Evolutionary conservation across 2,797 vertebrate genomes (phyloP).

Genomic region (Hemitrygon akajei): DNA sequence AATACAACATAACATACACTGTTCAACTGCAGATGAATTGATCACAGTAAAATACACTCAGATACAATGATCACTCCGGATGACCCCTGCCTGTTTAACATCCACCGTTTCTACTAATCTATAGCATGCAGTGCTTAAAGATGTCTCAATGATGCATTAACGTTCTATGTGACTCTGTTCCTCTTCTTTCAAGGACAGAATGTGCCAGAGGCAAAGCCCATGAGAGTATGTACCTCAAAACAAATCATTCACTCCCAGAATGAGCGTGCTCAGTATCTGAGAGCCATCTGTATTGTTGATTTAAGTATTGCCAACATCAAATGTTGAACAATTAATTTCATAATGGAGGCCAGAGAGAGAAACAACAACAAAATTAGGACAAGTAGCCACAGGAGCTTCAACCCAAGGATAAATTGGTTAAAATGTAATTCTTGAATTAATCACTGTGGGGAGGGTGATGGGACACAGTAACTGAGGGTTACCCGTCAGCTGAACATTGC

Average conservation of each 20-base stretch:
- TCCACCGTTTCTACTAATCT: background rate
- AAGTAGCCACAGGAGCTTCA: background rate
- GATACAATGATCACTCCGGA: no score
- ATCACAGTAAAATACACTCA: no score
- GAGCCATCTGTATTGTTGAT: background rate
- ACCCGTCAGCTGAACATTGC: background rate
- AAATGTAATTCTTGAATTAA: background rate
- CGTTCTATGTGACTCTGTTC: background rate
- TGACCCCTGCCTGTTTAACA: background rate
- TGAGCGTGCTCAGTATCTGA: background rate
- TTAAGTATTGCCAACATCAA: background rate
- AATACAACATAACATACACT: background rate
- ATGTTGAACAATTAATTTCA: constrained; percentile 8
- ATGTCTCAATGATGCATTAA: background rate
- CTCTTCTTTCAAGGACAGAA: background rate
- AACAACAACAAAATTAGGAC: background rate
- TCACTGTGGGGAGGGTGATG: background rate
- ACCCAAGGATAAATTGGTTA: background rate
- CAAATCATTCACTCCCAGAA: background rate
- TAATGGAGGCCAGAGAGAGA: background rate
- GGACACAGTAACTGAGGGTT: background rate
- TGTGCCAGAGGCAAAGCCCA: background rate
- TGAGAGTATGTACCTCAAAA: background rate
- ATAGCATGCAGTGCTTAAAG: background rate
- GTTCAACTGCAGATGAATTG: background rate